These are phyloP conservation scores for Clarias gariepinus DNA, from an alignment of 2,113 vertebrate genomes.

Conservation along the genomic window DNA sequence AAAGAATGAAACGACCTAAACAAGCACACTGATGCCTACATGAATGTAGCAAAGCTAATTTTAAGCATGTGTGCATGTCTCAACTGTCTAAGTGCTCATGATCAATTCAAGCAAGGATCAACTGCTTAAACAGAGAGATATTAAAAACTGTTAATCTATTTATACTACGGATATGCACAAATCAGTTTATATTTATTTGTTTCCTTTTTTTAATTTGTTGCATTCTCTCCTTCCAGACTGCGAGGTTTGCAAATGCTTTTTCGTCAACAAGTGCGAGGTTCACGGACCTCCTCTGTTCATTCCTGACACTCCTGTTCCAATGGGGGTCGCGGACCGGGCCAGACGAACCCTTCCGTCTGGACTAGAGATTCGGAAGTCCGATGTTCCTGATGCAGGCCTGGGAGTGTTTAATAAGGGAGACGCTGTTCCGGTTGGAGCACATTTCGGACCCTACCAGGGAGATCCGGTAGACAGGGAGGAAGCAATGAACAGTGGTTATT, in stretches of 20 bases:
- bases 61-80: no score
- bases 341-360: conserved; percentile 3
- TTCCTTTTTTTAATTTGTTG: background rate
- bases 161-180: background rate
- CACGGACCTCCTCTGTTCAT: conserved; percentile 7
- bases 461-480: conserved; percentile 14
- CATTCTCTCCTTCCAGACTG: background rate
- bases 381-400: background rate
- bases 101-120: background rate
- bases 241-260: conserved; percentile 9
- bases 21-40: no score
- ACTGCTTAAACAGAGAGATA: background rate
- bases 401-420: conserved; percentile 23
- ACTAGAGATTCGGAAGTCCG: background rate
- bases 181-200: background rate
- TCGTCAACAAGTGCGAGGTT: conserved; percentile 14
- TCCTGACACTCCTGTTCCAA: background rate
- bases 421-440: background rate
- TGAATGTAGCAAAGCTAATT: no score
- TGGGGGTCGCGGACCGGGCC: background rate
- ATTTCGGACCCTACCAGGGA: conserved; percentile 15
- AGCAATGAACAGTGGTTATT: conserved; percentile 25
- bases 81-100: background rate
- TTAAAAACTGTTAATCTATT: background rate
- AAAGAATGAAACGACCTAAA: no score